Evolutionary conservation across 1,140 invertebrate species (phyloP).

Genomic region (Drosophila orena): DNA sequence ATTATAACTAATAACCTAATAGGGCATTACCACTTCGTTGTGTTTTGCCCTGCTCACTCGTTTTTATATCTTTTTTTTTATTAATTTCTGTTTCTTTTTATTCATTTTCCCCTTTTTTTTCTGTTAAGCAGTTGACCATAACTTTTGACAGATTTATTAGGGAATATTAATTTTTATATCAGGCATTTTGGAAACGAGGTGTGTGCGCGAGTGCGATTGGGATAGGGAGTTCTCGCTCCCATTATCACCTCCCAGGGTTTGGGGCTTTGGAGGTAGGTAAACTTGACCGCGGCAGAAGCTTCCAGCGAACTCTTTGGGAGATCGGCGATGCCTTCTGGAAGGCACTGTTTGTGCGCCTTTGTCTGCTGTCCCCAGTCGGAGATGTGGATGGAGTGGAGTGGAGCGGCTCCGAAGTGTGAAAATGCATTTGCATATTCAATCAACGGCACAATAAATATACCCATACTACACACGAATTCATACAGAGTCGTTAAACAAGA

Average conservation of each 20-base stretch:
- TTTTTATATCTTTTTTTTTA: slow-evolving; percentile 30
- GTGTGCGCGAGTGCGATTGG: slow-evolving; percentile 29
- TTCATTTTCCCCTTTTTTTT: slow-evolving; percentile 1
- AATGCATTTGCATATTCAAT: slow-evolving; percentile 83
- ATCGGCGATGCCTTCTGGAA: slow-evolving; percentile 22
- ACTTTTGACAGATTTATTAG: slow-evolving; percentile 80
- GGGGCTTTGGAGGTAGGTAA: slow-evolving; percentile 38
- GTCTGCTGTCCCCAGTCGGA: slow-evolving; percentile 42
- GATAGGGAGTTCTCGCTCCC: slow-evolving; percentile 37
- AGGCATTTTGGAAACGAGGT: slow-evolving; percentile 39
- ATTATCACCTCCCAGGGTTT: slow-evolving; percentile 62
- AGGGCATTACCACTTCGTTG: slow-evolving; percentile 24
- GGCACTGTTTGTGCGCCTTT: slow-evolving; percentile 37
- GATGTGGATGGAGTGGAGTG: not conserved
- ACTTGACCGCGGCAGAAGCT: slow-evolving; percentile 9
- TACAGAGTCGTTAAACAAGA: slow-evolving; percentile 81
- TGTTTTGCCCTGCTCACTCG: not conserved
- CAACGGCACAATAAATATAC: slow-evolving; percentile 80
- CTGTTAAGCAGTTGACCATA: slow-evolving; percentile 66
- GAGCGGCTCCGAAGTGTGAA: slow-evolving; percentile 68
- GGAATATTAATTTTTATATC: slow-evolving; percentile 75
- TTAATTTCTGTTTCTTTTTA: slow-evolving; percentile 23
- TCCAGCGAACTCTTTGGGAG: slow-evolving; percentile 20
- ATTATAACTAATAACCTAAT: not conserved
- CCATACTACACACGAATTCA: slow-evolving; percentile 77